Evolutionary conservation across 2,888 invertebrate species (phyloP).

Genomic region (Philonicus albiceps): DNA sequence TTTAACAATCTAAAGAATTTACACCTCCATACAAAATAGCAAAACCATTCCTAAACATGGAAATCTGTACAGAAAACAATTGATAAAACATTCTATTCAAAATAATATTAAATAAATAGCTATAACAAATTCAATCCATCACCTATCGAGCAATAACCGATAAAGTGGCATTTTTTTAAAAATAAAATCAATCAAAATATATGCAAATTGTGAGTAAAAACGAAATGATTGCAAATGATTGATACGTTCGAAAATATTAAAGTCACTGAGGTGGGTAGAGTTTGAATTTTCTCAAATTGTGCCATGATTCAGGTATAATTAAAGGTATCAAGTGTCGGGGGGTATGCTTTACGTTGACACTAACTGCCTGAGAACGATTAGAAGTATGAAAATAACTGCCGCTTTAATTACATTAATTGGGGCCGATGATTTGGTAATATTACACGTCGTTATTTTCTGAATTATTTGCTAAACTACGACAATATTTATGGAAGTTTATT

Average conservation of each 20-base stretch:
- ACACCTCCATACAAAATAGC: neutral
- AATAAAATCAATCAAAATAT: neutral
- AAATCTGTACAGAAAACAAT: neutral
- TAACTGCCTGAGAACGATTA: neutral
- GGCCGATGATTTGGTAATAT: neutral
- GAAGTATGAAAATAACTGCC: neutral
- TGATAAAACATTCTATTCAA: no score
- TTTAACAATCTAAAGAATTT: neutral
- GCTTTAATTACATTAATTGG: neutral
- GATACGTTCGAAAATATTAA: neutral
- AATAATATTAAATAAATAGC: neutral
- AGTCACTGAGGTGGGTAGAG: neutral
- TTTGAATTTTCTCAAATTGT: neutral
- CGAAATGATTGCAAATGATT: neutral
- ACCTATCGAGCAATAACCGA: neutral
- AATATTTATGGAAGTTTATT: no score
- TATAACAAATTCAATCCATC: neutral
- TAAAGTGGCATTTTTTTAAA: neutral
- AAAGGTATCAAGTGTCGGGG: neutral
- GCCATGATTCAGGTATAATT: neutral
- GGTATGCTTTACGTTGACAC: neutral
- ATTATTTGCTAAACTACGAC: no score
- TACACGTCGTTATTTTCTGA: neutral
- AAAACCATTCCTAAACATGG: neutral
- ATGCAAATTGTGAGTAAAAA: neutral